These are phyloP conservation scores for Lymantria dispar DNA, from an alignment of 2,888 invertebrate genomes.

Conservation along the genomic window DNA sequence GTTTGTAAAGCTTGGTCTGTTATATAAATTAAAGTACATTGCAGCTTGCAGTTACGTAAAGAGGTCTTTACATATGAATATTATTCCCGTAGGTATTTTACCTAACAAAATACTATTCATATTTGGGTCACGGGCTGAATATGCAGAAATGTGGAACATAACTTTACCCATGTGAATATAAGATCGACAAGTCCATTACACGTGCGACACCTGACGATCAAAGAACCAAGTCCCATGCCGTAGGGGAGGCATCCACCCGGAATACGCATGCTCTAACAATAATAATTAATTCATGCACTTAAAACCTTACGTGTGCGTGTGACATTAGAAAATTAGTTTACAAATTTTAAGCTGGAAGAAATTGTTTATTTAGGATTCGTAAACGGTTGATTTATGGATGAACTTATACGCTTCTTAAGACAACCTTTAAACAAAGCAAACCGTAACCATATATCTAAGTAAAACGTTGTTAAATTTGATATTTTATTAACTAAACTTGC, in stretches of 20 bases:
- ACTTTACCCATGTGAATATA: slow-evolving; percentile 4
- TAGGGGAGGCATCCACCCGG: slow-evolving; percentile 25
- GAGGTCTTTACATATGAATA: not conserved
- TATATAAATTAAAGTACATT: too few relatives aligned
- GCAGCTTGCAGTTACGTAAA: not conserved
- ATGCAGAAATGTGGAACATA: slow-evolving; percentile 11
- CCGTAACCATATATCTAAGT: too few relatives aligned
- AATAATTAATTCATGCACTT: slow-evolving; percentile 25
- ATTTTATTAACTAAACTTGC: too few relatives aligned
- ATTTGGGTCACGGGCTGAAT: slow-evolving; percentile 1
- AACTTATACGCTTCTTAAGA: too few relatives aligned
- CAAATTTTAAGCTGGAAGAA: not conserved
- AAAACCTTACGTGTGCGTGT: slow-evolving; percentile 3
- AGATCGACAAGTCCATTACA: slow-evolving; percentile 8
- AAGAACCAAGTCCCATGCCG: slow-evolving; percentile 20
- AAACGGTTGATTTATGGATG: not conserved
- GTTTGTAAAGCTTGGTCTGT: too few relatives aligned
- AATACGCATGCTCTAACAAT: slow-evolving; percentile 28
- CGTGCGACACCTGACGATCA: slow-evolving; percentile 23
- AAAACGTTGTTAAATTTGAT: too few relatives aligned
- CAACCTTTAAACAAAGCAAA: too few relatives aligned
- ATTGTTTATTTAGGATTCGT: not conserved
- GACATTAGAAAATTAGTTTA: slow-evolving; percentile 7
- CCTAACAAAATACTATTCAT: slow-evolving; percentile 1
- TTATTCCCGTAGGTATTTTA: not conserved